A percentile compares a stretch with the other conserved stretches of the same genome.
These are phyloP conservation scores for Cotesia typhae DNA, from an alignment of 1,140 invertebrate species.

Conservation along the genomic window DNA sequence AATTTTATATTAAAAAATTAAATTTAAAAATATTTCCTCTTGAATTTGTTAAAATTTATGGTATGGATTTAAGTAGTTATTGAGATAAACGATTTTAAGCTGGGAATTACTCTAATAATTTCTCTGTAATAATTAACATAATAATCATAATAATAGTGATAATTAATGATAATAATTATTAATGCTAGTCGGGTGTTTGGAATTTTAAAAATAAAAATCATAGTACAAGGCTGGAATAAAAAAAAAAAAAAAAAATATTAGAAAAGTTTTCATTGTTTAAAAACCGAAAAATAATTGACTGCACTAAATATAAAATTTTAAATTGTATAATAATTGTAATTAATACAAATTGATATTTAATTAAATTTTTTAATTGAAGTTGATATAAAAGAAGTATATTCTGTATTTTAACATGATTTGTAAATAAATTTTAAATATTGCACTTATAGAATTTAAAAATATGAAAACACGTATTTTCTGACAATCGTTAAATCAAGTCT, in stretches of 20 bases:
- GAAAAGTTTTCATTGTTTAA: background rate
- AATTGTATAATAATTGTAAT: too few relatives aligned
- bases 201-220: background rate
- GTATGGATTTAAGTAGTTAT: too few relatives aligned
- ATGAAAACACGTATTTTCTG: slow-evolving; percentile 30
- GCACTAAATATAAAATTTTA: too few relatives aligned
- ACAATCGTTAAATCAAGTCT: slow-evolving; percentile 31
- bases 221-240: slow-evolving; percentile 10
- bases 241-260: background rate
- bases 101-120: background rate
- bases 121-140: background rate
- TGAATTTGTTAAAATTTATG: too few relatives aligned
- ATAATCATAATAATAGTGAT: background rate
- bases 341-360: too few relatives aligned
- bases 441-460: background rate
- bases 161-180: slow-evolving; percentile 5
- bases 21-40: too few relatives aligned
- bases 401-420: background rate
- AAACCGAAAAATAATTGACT: background rate
- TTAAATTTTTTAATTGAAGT: too few relatives aligned
- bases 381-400: background rate
- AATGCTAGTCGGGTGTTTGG: slow-evolving; percentile 1
- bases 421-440: slow-evolving; percentile 1
- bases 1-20: too few relatives aligned
- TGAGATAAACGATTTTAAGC: too few relatives aligned